Conservation (phyloP, 2,888 invertebrate genomes). For the Gortyna flavago region DNA sequence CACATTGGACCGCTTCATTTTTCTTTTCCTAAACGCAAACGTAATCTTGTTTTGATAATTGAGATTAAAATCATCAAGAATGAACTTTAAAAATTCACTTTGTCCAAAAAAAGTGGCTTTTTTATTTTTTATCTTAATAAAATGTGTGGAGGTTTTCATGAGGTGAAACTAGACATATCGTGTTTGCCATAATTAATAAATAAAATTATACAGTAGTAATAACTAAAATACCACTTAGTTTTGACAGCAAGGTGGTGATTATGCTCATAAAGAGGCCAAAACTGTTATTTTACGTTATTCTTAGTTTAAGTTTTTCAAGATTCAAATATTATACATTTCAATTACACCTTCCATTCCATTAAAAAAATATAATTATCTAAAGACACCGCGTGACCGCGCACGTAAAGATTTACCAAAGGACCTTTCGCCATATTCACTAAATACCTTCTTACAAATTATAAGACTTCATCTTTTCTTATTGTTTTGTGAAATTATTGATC, state of each 20-base stretch:
- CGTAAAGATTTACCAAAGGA: slow-evolving; percentile 11
- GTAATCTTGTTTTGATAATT: background rate
- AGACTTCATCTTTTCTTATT: background rate
- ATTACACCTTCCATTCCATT: background rate
- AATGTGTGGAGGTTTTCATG: background rate
- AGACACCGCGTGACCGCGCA: slow-evolving; percentile 10
- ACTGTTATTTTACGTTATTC: slow-evolving; percentile 22
- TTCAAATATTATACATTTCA: slow-evolving; percentile 2
- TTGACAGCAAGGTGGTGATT: background rate
- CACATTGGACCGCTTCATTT: slow-evolving; percentile 1
- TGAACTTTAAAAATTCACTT: slow-evolving; percentile 3
- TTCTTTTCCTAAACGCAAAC: background rate
- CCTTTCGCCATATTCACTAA: background rate
- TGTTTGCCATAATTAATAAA: slow-evolving; percentile 22
- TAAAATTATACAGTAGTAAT: slow-evolving; percentile 17
- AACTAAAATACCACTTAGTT: slow-evolving; percentile 6
- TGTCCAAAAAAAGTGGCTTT: background rate
- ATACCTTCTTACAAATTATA: background rate
- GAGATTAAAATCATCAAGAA: slow-evolving; percentile 4
- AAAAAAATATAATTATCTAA: background rate
- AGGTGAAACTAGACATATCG: slow-evolving; percentile 5
- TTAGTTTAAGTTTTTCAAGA: slow-evolving; percentile 5
- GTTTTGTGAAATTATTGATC: slow-evolving; percentile 20
- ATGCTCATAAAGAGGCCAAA: slow-evolving; percentile 37
- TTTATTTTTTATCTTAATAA: background rate